Conservation (phyloP, 2,797 vertebrate species). For the Halcyon leucocephala region DNA sequence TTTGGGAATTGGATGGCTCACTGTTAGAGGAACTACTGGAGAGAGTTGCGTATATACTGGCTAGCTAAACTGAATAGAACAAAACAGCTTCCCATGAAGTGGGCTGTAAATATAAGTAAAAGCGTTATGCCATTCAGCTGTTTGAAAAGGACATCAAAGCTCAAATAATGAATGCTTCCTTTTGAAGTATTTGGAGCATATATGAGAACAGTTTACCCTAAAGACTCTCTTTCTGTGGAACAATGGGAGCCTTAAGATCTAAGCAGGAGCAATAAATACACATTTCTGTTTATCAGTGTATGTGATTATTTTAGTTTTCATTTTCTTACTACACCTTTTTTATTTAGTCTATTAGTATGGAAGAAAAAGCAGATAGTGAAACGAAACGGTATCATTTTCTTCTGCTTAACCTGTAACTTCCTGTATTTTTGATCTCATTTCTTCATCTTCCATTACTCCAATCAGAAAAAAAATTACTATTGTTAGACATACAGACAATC, state of each 20-base stretch:
- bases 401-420: background rate
- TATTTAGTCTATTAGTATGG: background rate
- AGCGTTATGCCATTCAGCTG: background rate
- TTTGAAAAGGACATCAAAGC: background rate
- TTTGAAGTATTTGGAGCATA: background rate
- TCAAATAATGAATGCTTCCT: background rate
- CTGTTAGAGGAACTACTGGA: background rate
- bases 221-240: background rate
- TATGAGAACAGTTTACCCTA: background rate
- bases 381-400: background rate
- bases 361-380: background rate
- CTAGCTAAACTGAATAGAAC: background rate
- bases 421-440: background rate
- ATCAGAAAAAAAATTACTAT: background rate
- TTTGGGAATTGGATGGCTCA: background rate
- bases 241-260: background rate
- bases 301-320: background rate
- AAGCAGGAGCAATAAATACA: background rate
- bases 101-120: background rate
- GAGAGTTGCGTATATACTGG: background rate
- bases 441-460: background rate
- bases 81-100: background rate
- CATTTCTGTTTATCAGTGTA: background rate
- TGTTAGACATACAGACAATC: background rate
- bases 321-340: background rate